A percentile compares a stretch with the other conserved stretches of the same genome.
Evolutionary conservation across 2,113 vertebrate genomes (phyloP).

Genomic region (Mesitornis unicolor): DNA sequence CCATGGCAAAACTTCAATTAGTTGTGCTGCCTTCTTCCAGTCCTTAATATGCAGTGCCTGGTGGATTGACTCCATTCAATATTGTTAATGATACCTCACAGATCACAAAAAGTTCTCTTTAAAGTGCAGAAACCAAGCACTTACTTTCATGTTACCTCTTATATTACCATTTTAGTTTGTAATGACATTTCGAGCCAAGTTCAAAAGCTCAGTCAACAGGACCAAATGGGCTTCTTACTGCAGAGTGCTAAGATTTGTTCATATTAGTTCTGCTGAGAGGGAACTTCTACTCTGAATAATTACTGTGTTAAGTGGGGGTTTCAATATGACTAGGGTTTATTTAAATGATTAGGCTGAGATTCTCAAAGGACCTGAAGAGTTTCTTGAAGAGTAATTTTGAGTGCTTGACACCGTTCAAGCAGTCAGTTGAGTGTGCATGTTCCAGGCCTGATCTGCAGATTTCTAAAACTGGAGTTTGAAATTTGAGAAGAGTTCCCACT

Average conservation of each 20-base stretch:
- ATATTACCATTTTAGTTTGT: neutral
- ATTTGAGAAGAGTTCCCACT: neutral
- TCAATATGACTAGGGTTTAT: constrained; percentile 25
- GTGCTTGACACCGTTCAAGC: neutral
- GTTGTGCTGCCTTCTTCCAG: neutral
- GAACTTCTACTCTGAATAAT: neutral
- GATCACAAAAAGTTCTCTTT: neutral
- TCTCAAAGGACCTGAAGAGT: neutral
- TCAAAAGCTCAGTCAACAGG: neutral
- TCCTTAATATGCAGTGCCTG: neutral
- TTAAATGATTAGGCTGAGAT: constrained; percentile 25
- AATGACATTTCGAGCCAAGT: neutral
- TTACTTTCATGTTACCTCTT: neutral
- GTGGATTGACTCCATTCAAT: neutral
- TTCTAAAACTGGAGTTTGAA: neutral
- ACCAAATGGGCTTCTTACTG: neutral
- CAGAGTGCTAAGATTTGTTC: neutral
- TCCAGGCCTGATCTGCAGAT: neutral
- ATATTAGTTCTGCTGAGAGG: neutral
- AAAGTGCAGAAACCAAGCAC: neutral
- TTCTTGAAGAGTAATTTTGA: constrained; percentile 12
- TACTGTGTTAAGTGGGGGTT: neutral
- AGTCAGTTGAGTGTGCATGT: neutral
- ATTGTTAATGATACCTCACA: neutral
- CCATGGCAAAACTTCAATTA: neutral